phyloP scores from a whole-genome alignment of 2,888 invertebrate genomes.

The Anaspis maculata region DNA sequence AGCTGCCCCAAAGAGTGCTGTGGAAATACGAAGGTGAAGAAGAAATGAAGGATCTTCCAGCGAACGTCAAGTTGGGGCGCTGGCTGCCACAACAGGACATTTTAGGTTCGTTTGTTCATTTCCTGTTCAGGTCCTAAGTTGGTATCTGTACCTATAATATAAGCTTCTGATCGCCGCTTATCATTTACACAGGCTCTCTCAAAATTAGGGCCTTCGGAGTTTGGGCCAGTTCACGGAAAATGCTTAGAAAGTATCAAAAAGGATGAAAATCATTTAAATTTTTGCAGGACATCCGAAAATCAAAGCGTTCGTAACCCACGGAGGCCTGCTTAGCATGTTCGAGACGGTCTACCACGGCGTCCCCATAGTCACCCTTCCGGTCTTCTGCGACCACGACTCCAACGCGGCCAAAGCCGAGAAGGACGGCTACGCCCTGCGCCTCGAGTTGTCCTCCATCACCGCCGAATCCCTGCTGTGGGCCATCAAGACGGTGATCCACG shows the following conservation, averaged over 20 bases:
- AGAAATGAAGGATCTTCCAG: constrained; percentile 62
- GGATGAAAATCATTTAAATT: background rate
- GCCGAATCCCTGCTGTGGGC: constrained; percentile 58
- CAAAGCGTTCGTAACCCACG: constrained; percentile 73
- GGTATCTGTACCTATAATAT: no score
- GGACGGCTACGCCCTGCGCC: constrained; percentile 69
- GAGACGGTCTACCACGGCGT: constrained; percentile 79
- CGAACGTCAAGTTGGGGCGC: constrained; percentile 64
- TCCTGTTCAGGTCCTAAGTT: no score
- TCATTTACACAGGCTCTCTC: constrained; percentile 7
- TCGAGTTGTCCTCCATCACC: constrained; percentile 62
- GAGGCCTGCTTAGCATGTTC: constrained; percentile 72
- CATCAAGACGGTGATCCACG: constrained; percentile 63
- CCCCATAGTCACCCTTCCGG: constrained; percentile 71
- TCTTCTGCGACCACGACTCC: constrained; percentile 78
- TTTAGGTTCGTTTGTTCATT: constrained; percentile 36
- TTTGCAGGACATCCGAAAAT: constrained; percentile 63
- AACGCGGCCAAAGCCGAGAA: constrained; percentile 75
- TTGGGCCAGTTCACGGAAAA: no score
- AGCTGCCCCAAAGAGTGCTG: constrained; percentile 69
- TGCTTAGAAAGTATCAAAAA: no score
- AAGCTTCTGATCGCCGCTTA: no score
- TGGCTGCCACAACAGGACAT: constrained; percentile 59
- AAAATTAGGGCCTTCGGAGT: no score
- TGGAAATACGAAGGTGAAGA: constrained; percentile 76